Percentiles rank a stretch among this genome's conserved stretches.
phyloP scores from a whole-genome alignment of 2,797 vertebrate genomes.

The Scolopax rusticola region DNA sequence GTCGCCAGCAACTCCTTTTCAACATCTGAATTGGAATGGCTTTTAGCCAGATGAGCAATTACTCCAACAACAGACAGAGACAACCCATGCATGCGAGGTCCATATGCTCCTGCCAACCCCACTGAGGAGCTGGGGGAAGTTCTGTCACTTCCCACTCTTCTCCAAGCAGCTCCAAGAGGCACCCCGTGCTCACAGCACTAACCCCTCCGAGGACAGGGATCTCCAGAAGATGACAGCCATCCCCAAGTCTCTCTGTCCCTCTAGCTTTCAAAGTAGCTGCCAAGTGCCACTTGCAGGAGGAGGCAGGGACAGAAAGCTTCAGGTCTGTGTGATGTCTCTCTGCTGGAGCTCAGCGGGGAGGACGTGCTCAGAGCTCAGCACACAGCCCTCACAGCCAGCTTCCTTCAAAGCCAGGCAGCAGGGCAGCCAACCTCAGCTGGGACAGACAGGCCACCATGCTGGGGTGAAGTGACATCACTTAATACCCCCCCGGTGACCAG shows the following conservation, averaged over 20 bases:
- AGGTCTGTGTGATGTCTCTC: not conserved
- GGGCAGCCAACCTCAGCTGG: not conserved
- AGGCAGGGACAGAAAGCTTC: not conserved
- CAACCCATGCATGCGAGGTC: conserved; percentile 55
- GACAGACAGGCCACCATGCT: not conserved
- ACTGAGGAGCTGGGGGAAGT: not conserved
- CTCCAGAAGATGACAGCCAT: not conserved
- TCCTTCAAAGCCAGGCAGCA: not conserved
- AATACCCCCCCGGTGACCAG: not conserved
- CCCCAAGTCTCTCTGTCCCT: not conserved
- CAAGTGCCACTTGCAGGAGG: not conserved
- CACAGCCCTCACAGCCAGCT: not conserved
- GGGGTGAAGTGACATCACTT: not conserved
- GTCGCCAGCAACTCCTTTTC: conserved; percentile 53
- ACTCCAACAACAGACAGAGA: conserved; percentile 18
- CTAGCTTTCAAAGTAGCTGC: not conserved
- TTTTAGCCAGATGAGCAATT: conserved; percentile 71
- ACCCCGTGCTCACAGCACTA: not conserved
- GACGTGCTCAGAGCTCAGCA: not conserved
- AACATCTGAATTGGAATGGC: conserved; percentile 67
- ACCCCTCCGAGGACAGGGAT: not conserved
- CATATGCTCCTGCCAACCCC: conserved; percentile 43
- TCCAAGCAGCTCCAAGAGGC: not conserved
- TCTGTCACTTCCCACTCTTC: not conserved
- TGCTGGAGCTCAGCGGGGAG: not conserved